phyloP scores from a whole-genome alignment of 2,113 vertebrate species.

The Bothrops jararaca region DNA sequence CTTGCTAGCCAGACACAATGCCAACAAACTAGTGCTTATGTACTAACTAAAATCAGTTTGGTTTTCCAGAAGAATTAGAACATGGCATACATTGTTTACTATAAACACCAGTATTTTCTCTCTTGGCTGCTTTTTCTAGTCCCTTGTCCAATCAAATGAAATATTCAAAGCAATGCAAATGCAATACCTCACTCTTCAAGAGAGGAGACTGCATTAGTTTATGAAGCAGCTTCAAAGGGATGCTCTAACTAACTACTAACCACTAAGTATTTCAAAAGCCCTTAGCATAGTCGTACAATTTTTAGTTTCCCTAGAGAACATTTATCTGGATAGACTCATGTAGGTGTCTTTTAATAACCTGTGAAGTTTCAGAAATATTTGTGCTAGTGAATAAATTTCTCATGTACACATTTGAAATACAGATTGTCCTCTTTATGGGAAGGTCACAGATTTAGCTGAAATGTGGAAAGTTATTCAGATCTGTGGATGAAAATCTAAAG shows the following conservation, averaged over 20 bases:
- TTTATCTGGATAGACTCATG: conserved; percentile 28
- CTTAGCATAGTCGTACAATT: not conserved
- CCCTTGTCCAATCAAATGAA: not conserved
- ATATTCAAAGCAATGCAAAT: not conserved
- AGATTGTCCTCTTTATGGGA: not conserved
- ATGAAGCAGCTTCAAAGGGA: not conserved
- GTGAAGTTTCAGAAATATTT: conserved; percentile 1
- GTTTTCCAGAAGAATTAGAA: not conserved
- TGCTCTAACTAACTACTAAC: not conserved
- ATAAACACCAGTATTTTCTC: not conserved
- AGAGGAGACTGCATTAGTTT: not conserved
- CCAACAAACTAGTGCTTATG: not conserved
- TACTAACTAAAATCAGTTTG: not conserved
- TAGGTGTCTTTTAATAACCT: conserved; percentile 1
- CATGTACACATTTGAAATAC: not conserved
- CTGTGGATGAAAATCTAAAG: not conserved
- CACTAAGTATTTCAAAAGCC: not conserved
- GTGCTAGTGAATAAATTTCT: not conserved
- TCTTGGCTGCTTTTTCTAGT: not conserved
- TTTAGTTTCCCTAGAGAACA: conserved; percentile 17
- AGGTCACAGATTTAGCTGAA: not conserved
- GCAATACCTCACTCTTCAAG: not conserved
- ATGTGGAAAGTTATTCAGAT: not conserved
- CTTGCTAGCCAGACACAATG: not conserved
- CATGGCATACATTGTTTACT: not conserved